phyloP scores from a whole-genome alignment of 2,888 invertebrate species.

The Apodemia duryi region DNA sequence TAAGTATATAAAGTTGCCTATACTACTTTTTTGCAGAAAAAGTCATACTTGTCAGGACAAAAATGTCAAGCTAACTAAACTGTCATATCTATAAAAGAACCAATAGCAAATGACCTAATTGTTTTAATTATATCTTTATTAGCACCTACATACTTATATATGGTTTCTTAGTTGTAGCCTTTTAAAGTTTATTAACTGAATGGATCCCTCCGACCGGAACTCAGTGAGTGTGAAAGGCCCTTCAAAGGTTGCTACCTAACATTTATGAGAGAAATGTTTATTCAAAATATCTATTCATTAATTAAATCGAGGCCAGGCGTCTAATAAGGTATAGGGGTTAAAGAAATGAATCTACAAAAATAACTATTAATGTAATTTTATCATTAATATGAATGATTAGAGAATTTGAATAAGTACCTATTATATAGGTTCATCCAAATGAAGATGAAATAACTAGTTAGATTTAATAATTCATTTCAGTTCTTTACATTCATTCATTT shows the following conservation, averaged over 20 bases:
- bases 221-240: conserved; percentile 24
- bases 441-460: neutral
- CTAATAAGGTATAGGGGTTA: neutral
- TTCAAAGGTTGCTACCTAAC: conserved; percentile 31
- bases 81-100: neutral
- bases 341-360: neutral
- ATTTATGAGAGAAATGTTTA: conserved; percentile 29
- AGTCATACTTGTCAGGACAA: neutral
- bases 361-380: neutral
- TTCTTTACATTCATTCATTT: too few relatives aligned
- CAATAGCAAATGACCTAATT: neutral
- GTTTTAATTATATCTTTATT: conserved; percentile 1
- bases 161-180: neutral
- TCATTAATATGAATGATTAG: neutral
- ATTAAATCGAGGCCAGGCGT: neutral
- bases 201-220: conserved; percentile 18
- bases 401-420: neutral
- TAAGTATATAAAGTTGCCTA: too few relatives aligned
- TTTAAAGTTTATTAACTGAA: conserved; percentile 12
- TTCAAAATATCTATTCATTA: conserved; percentile 29
- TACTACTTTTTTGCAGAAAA: too few relatives aligned
- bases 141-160: neutral
- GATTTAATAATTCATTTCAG: too few relatives aligned
- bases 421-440: neutral
- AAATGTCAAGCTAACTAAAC: neutral